phyloP scores from a whole-genome alignment of 2,797 vertebrate genomes.

The Kryptolebias ocellatus region DNA sequence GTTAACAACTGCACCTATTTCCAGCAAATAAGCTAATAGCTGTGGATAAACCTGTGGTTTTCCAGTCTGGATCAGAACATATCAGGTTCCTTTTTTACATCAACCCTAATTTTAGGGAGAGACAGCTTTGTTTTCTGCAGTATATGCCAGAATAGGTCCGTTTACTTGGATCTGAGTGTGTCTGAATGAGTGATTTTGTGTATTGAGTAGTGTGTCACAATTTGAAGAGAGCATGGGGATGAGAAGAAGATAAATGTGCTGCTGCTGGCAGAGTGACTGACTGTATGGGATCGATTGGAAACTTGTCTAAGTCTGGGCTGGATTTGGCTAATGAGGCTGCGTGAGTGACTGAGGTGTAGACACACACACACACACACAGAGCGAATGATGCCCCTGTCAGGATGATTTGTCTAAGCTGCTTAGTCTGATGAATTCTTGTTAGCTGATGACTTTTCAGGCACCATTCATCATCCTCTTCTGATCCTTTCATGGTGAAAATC shows the following conservation, averaged over 20 bases:
- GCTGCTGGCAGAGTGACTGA: constrained; percentile 13
- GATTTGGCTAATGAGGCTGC: constrained; percentile 22
- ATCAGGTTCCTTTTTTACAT: not conserved
- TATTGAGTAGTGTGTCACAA: constrained; percentile 2
- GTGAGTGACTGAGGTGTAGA: not conserved
- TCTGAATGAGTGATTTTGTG: not conserved
- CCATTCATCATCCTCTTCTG: not conserved
- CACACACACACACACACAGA: not conserved
- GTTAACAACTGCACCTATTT: too few species aligned
- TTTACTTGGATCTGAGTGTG: not conserved
- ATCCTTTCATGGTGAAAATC: constrained; percentile 38
- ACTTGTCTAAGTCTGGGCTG: constrained; percentile 9
- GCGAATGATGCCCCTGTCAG: constrained; percentile 3
- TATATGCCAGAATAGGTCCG: not conserved
- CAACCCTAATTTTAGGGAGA: not conserved
- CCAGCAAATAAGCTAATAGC: too few species aligned
- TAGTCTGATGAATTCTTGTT: constrained; percentile 7
- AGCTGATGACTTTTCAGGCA: constrained; percentile 18
- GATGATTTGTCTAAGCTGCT: constrained; percentile 4
- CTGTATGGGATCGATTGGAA: constrained; percentile 11
- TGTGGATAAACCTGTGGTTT: too few species aligned
- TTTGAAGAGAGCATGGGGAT: constrained; percentile 20
- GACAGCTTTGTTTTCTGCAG: not conserved
- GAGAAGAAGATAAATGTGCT: constrained; percentile 25
- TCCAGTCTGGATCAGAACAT: too few species aligned